These are phyloP conservation scores for Parambassis ranga DNA, from an alignment of 2,797 vertebrate species.

Conservation along the genomic window DNA sequence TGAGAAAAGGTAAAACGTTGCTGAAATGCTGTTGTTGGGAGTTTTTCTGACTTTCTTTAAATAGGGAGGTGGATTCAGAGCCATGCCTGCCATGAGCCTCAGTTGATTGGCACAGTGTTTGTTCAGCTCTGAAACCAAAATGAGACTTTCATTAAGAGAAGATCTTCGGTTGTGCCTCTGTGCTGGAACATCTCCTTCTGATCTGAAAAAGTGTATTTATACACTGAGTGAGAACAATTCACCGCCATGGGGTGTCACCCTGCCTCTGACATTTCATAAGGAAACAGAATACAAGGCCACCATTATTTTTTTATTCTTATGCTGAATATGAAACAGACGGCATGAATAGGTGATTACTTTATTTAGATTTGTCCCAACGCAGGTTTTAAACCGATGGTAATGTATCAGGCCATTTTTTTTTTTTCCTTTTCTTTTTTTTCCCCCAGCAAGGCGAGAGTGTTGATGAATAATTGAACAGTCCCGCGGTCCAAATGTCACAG, in stretches of 20 bases:
- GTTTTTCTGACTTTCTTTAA: constrained; percentile 48
- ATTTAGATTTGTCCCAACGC: constrained; percentile 76
- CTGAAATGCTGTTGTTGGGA: constrained; percentile 26
- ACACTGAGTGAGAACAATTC: constrained; percentile 55
- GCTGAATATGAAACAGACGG: constrained; percentile 63
- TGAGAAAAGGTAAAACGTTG: constrained; percentile 18
- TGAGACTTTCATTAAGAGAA: constrained; percentile 64
- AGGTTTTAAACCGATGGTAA: constrained; percentile 68
- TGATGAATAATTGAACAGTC: constrained; percentile 84
- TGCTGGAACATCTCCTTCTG: constrained; percentile 58
- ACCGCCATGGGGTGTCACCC: constrained; percentile 50
- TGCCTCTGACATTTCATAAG: constrained; percentile 69
- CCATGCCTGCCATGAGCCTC: constrained; percentile 61
- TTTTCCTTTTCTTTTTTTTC: constrained; percentile 8
- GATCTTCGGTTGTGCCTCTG: constrained; percentile 49
- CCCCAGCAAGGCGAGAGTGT: constrained; percentile 48
- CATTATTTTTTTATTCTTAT: constrained; percentile 68
- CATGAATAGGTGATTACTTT: constrained; percentile 77
- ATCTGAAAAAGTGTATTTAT: constrained; percentile 70
- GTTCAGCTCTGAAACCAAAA: constrained; percentile 70
- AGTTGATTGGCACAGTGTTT: constrained; percentile 71
- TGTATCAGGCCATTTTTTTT: constrained; percentile 56
- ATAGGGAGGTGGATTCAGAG: constrained; percentile 58
- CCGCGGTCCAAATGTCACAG: constrained; percentile 82
- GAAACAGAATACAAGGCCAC: constrained; percentile 69